Evolutionary conservation across 2,888 invertebrate species (phyloP).

Genomic region (Eristalinus aeneus): DNA sequence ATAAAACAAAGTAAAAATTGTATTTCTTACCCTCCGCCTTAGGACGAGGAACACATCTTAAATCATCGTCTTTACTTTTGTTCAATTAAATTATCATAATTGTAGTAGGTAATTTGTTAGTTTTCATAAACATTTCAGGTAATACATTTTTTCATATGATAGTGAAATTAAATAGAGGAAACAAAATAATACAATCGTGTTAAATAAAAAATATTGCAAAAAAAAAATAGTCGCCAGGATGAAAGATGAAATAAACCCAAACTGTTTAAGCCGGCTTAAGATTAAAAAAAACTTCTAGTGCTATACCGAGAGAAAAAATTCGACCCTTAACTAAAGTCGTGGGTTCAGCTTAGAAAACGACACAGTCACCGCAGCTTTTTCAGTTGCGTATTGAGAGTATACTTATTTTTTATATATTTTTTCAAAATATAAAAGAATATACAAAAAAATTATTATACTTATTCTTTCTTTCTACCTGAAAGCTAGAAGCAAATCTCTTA

Average conservation of each 20-base stretch:
- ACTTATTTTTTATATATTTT: too few species aligned
- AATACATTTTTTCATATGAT: constrained; percentile 24
- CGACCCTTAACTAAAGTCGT: too few species aligned
- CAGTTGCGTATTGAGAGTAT: too few species aligned
- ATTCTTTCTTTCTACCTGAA: too few species aligned
- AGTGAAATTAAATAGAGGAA: constrained; percentile 21
- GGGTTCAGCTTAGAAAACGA: too few species aligned
- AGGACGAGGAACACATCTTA: constrained; percentile 38
- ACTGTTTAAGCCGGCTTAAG: neutral
- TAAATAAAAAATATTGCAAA: neutral
- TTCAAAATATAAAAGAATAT: too few species aligned
- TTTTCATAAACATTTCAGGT: constrained; percentile 15
- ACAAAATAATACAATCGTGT: neutral
- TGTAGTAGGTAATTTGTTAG: constrained; percentile 17
- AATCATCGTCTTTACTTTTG: constrained; percentile 51
- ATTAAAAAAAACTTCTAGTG: too few species aligned
- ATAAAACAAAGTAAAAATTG: neutral
- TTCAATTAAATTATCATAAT: constrained; percentile 31
- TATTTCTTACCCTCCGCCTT: constrained; percentile 41
- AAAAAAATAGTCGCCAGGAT: neutral
- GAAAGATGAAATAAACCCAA: neutral
- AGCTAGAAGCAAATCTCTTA: too few species aligned
- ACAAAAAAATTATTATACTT: too few species aligned
- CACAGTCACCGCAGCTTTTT: too few species aligned
- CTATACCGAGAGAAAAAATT: too few species aligned